phyloP scores from a whole-genome alignment of 1,140 invertebrate genomes.

The Drosophila parvula region DNA sequence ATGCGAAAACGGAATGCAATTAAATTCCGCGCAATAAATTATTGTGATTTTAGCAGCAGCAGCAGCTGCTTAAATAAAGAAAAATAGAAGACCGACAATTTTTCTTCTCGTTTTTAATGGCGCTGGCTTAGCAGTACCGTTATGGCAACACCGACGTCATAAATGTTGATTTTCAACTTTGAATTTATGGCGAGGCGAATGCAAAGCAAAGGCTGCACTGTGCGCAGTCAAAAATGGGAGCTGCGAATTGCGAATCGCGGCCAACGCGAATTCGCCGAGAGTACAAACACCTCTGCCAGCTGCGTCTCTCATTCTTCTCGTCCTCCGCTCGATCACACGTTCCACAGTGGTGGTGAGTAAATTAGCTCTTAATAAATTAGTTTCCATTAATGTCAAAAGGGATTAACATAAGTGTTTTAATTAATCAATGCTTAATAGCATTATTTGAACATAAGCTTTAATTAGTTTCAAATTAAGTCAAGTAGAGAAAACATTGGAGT shows the following conservation, averaged over 20 bases:
- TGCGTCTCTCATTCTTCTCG: neutral
- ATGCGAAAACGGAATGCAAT: slow-evolving; percentile 69
- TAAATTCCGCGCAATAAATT: slow-evolving; percentile 72
- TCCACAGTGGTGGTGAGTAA: neutral
- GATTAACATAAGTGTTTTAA: too few relatives aligned
- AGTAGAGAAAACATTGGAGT: too few relatives aligned
- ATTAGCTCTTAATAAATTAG: neutral
- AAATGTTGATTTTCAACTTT: slow-evolving; percentile 65
- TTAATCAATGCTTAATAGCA: too few relatives aligned
- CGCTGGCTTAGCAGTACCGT: slow-evolving; percentile 64
- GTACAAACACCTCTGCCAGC: slow-evolving; percentile 28
- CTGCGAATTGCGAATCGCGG: slow-evolving; percentile 33
- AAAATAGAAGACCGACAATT: slow-evolving; percentile 53
- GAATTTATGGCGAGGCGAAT: slow-evolving; percentile 65
- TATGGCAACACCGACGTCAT: slow-evolving; percentile 61
- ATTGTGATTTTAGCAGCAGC: slow-evolving; percentile 62
- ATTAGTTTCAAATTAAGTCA: too few relatives aligned
- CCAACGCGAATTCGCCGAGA: slow-evolving; percentile 50
- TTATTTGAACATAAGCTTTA: too few relatives aligned
- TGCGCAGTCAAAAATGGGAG: slow-evolving; percentile 31
- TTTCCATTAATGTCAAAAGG: neutral
- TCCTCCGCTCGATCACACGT: neutral
- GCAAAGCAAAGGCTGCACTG: slow-evolving; percentile 17
- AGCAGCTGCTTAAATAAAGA: slow-evolving; percentile 39
- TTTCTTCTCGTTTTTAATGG: slow-evolving; percentile 47